Conservation (phyloP, 2,113 vertebrate species). For the Paradisaea rubra region DNA sequence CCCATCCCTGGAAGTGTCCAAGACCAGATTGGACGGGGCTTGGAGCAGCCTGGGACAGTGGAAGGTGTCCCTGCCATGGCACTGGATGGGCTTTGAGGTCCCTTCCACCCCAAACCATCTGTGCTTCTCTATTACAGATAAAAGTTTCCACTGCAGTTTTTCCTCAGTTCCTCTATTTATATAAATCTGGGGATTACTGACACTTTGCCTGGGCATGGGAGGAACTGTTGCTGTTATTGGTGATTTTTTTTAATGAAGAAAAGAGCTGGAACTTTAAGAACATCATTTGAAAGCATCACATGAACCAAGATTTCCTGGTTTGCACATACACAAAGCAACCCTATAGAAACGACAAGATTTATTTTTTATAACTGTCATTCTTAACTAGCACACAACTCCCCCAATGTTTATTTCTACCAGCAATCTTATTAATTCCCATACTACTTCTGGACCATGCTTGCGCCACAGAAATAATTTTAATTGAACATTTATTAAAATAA, state of each 20-base stretch:
- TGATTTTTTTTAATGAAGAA: background rate
- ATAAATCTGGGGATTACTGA: background rate
- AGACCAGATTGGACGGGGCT: background rate
- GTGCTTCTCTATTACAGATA: background rate
- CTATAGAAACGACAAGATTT: rapidly evolving
- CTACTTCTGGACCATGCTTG: slow-evolving; percentile 26
- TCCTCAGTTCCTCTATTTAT: background rate
- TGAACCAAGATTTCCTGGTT: background rate
- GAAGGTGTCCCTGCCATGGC: background rate
- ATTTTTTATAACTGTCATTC: background rate
- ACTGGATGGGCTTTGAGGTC: rapidly evolving
- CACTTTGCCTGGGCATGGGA: rapidly evolving
- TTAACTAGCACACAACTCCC: background rate
- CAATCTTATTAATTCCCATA: slow-evolving; percentile 33
- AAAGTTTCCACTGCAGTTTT: background rate
- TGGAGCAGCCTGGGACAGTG: background rate
- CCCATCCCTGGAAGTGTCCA: background rate
- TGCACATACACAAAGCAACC: background rate
- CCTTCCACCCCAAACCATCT: background rate
- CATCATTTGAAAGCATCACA: background rate
- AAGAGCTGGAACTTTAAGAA: background rate
- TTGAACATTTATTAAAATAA: slow-evolving; percentile 50
- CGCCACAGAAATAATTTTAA: slow-evolving; percentile 38
- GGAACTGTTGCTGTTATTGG: background rate
- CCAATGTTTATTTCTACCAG: background rate